Evolutionary conservation across 2,113 vertebrate genomes (phyloP), one percentile per base, ranked within the genome.

Genomic region (Embiotoca jacksoni): DNA sequence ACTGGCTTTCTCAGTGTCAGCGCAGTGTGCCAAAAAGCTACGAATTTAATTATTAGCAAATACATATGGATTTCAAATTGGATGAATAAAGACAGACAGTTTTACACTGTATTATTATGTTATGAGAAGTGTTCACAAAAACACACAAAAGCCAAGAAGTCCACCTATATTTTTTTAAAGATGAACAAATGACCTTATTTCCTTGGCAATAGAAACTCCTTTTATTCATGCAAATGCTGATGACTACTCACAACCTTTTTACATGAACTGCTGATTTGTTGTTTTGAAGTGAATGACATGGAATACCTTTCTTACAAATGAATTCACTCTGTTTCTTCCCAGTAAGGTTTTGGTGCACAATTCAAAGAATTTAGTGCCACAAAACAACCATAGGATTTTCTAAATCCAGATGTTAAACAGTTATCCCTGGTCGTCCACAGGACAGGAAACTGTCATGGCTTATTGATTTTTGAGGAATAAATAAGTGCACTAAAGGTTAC

Each of bases 11-110:
- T 1, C 9, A 47, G 72, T 66, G 37, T 64, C n/a, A 58, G 35
- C 6, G 39, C 33, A 64, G 69, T 32, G 32, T 62, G 41, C 13
- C 31, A 74, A 8, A 67, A 15, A 33, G 52, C 50, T 50, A 23
- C 37, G 63, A 66, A 33, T 65, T 54, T 23, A 68, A 11, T 49
- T 80, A 84, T 47, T 31, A 30, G 53, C 68, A 47, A 35, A 44
- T 37, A 6, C 65, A 85, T 71, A 56, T 75, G 57, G 65, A 41
- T 49, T 61, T 35, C 80, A 87, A 23, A 66, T 53, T 78, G 80
- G 39, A 44, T 44, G 10, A 79, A 68, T 78, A 75, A 75, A 9
- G 10, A 61, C 37, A 30, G 60, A 16, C 50, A 49, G 57, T 66
- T 50, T 5, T 69, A 39, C 53, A 60, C 41, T 39, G 53, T 52